Percentiles rank a stretch among this genome's conserved stretches.
Conservation (phyloP, 1,140 invertebrate species). For the Ceratoteleas bidentatus region DNA sequence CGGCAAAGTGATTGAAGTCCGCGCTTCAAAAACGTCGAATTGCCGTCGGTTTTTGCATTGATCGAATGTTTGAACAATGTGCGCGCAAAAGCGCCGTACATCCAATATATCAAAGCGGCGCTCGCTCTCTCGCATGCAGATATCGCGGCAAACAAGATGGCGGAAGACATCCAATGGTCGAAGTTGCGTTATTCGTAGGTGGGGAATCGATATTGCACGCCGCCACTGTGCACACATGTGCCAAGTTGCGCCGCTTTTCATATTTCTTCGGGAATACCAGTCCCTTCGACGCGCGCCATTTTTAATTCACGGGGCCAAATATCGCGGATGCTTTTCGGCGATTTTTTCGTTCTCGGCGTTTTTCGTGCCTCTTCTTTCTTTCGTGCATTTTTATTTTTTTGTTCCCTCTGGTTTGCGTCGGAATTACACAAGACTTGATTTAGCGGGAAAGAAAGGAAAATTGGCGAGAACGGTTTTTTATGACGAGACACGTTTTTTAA, state of each 20-base stretch:
- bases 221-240: conserved; percentile 30
- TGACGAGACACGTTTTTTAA: too few relatives aligned
- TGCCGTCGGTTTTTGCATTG: conserved; percentile 50
- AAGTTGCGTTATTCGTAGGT: conserved; percentile 65
- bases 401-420: too few relatives aligned
- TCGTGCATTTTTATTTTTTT: too few relatives aligned
- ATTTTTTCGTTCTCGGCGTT: neutral
- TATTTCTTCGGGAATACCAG: conserved; percentile 45
- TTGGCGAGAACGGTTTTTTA: too few relatives aligned
- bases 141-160: conserved; percentile 68
- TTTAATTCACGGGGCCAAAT: conserved; percentile 27
- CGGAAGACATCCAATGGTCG: conserved; percentile 65
- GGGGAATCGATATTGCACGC: conserved; percentile 66
- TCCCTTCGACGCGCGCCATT: conserved; percentile 19
- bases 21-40: conserved; percentile 41
- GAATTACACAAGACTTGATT: too few relatives aligned
- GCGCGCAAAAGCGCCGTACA: conserved; percentile 54
- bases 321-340: conserved; percentile 4
- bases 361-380: too few relatives aligned
- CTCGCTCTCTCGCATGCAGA: conserved; percentile 45
- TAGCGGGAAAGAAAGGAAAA: too few relatives aligned
- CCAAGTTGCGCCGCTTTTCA: conserved; percentile 26
- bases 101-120: conserved; percentile 49
- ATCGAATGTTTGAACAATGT: conserved; percentile 60
- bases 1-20: conserved; percentile 26